Conservation (phyloP, 2,888 invertebrate genomes). For the Carpatolechia fugitivella region DNA sequence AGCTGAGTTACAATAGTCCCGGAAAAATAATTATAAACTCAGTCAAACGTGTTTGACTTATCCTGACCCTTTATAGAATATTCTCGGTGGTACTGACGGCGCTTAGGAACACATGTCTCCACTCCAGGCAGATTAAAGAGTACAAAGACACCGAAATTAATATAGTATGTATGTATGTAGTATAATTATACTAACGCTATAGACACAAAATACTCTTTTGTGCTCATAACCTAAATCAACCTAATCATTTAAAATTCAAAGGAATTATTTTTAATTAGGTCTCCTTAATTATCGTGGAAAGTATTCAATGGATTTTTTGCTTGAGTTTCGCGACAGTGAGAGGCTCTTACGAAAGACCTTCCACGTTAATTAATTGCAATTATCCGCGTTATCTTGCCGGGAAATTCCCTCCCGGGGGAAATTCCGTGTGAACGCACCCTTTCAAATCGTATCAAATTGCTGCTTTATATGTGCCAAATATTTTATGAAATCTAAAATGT, state of each 20-base stretch:
- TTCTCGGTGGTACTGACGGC: too few relatives aligned
- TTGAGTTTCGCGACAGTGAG: not conserved
- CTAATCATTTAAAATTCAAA: not conserved
- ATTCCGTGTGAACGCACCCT: constrained; percentile 15
- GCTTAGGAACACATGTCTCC: too few relatives aligned
- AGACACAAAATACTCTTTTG: too few relatives aligned
- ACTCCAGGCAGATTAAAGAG: too few relatives aligned
- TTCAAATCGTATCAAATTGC: constrained; percentile 10
- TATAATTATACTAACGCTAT: too few relatives aligned
- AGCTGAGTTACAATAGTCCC: too few relatives aligned
- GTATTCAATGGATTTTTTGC: not conserved
- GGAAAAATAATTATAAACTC: too few relatives aligned
- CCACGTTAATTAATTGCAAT: constrained; percentile 50
- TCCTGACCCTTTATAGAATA: too few relatives aligned
- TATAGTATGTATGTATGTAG: too few relatives aligned
- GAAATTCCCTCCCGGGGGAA: constrained; percentile 17
- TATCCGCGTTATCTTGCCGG: constrained; percentile 39
- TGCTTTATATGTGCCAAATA: constrained; percentile 4
- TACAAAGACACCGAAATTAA: too few relatives aligned
- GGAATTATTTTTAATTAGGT: not conserved
- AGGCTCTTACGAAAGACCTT: constrained; percentile 16
- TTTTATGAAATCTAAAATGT: not conserved
- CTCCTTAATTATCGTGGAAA: not conserved
- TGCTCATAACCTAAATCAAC: too few relatives aligned
- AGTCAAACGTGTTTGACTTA: too few relatives aligned